Conservation (phyloP, 2,113 vertebrate species). For the Odocoileus virginianus region DNA sequence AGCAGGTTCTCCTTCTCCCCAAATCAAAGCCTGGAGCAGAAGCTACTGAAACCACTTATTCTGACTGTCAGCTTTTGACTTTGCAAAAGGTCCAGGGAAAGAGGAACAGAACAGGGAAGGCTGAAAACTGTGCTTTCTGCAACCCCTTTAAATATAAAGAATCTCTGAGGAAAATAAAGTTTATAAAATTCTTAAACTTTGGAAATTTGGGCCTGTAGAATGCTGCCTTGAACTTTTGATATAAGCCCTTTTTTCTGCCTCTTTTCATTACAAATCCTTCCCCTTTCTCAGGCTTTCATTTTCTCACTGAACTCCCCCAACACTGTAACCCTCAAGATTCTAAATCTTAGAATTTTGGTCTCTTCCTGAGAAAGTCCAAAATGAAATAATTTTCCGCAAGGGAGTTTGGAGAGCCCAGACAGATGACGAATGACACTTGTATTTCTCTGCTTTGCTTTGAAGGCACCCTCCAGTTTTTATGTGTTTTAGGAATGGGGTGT, state of each 20-base stretch:
- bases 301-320: neutral
- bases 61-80: neutral
- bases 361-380: slow-evolving; percentile 7
- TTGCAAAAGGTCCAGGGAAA: neutral
- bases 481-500: neutral
- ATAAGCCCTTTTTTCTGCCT: neutral
- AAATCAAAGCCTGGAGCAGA: neutral
- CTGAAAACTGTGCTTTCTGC: neutral
- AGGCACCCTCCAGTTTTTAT: neutral
- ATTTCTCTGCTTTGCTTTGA: neutral
- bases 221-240: neutral
- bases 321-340: neutral
- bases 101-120: neutral
- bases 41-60: neutral
- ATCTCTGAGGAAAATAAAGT: neutral
- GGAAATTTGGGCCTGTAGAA: neutral
- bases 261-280: neutral
- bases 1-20: neutral
- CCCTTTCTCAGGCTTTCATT: neutral
- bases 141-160: neutral
- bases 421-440: neutral
- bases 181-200: slow-evolving; percentile 30
- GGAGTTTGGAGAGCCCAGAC: neutral
- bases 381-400: slow-evolving; percentile 37
- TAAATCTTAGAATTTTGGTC: slow-evolving; percentile 14